A percentile compares a stretch with the other conserved stretches of the same genome.
phyloP scores from a whole-genome alignment of 2,113 vertebrate species.

The Callocephalon fimbriatum region DNA sequence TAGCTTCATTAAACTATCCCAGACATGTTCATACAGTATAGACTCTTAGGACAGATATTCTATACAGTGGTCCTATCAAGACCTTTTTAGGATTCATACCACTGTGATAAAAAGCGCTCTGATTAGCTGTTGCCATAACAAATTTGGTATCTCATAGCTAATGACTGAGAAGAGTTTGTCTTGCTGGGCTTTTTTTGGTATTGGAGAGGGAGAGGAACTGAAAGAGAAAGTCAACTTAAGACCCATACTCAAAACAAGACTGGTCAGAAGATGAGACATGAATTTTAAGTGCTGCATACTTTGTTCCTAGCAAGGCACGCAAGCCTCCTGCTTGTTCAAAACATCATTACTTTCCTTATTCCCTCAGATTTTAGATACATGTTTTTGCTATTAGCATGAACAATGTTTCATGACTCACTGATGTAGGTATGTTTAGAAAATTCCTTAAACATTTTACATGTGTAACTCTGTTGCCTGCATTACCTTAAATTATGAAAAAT shows the following conservation, averaged over 20 bases:
- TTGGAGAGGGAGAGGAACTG: not conserved
- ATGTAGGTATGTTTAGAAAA: not conserved
- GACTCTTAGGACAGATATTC: not conserved
- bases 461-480: not conserved
- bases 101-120: not conserved
- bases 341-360: not conserved
- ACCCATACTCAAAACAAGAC: not conserved
- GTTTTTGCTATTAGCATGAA: not conserved
- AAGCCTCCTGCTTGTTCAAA: not conserved
- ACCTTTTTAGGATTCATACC: not conserved
- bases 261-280: not conserved
- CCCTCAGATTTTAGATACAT: not conserved
- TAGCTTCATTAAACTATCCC: not conserved
- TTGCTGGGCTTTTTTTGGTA: not conserved
- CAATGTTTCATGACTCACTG: not conserved
- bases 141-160: not conserved
- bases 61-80: not conserved
- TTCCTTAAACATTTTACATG: not conserved
- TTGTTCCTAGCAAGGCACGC: not conserved
- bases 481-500: not conserved
- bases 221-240: not conserved
- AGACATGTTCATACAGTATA: not conserved
- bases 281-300: not conserved
- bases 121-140: not conserved
- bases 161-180: not conserved